phyloP scores from a whole-genome alignment of 2,888 invertebrate species.

The Eurytoma californica region DNA sequence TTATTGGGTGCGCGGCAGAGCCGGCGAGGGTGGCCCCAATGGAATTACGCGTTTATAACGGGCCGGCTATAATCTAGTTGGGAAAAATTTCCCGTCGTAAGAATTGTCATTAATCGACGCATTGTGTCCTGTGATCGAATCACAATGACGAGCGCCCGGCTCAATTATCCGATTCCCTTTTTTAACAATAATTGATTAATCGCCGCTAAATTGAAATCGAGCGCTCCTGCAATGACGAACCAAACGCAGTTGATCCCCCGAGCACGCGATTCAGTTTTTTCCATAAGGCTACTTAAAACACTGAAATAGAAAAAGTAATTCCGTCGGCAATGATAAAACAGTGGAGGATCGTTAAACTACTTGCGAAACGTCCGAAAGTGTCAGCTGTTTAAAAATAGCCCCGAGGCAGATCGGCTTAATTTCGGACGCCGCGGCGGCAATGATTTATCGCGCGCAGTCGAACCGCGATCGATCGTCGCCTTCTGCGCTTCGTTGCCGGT shows the following conservation, averaged over 20 bases:
- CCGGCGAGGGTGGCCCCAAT: conserved; percentile 19
- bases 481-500: conserved; percentile 63
- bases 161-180: no score
- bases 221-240: no score
- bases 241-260: no score
- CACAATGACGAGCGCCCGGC: not conserved
- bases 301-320: not conserved
- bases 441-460: conserved; percentile 55
- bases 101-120: conserved; percentile 21
- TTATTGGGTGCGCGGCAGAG: conserved; percentile 1
- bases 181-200: no score
- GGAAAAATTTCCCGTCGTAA: not conserved
- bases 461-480: conserved; percentile 58
- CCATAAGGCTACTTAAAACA: no score
- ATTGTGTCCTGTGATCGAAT: not conserved
- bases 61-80: conserved; percentile 24
- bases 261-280: no score
- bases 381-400: conserved; percentile 21
- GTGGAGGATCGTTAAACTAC: conserved; percentile 1
- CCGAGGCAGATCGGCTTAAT: conserved; percentile 42
- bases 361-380: conserved; percentile 4
- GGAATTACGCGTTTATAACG: conserved; percentile 40
- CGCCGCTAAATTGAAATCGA: no score
- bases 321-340: not conserved
- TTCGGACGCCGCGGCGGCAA: conserved; percentile 32